These are phyloP conservation scores for Lichenostomus cassidix DNA, from an alignment of 2,113 vertebrate species.

Conservation along the genomic window DNA sequence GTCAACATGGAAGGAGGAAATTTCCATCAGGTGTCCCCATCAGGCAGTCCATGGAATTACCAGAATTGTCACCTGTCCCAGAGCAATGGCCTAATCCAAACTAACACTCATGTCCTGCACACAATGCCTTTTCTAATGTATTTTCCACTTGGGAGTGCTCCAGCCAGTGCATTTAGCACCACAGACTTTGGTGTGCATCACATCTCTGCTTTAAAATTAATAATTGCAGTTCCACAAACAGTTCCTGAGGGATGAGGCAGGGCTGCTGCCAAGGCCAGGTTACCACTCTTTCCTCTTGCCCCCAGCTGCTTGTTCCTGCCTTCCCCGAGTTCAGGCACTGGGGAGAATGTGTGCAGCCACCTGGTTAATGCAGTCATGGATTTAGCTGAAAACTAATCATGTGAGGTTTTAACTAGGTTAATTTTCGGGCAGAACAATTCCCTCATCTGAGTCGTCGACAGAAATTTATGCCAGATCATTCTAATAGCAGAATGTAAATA, in stretches of 20 bases:
- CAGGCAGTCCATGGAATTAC: neutral
- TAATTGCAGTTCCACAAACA: neutral
- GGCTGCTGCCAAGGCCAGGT: neutral
- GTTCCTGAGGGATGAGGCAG: neutral
- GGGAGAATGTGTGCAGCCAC: neutral
- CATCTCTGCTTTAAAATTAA: neutral
- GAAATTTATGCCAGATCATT: constrained; percentile 13
- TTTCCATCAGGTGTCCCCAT: neutral
- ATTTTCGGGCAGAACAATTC: neutral
- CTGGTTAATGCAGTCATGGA: rapidly evolving
- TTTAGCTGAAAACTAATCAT: neutral
- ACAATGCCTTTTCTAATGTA: rapidly evolving
- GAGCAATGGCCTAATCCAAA: neutral
- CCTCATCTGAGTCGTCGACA: neutral
- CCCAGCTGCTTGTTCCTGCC: neutral
- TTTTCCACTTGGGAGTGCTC: neutral
- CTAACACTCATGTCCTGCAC: neutral
- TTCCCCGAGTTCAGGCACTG: neutral
- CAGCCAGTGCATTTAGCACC: neutral
- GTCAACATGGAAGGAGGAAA: neutral
- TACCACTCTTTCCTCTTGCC: neutral
- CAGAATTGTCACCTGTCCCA: neutral
- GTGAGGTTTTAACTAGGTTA: neutral
- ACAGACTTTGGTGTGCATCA: neutral
- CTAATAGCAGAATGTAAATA: neutral